Evolutionary conservation across 2,797 vertebrate genomes (phyloP).

Genomic region (Alca torda): DNA sequence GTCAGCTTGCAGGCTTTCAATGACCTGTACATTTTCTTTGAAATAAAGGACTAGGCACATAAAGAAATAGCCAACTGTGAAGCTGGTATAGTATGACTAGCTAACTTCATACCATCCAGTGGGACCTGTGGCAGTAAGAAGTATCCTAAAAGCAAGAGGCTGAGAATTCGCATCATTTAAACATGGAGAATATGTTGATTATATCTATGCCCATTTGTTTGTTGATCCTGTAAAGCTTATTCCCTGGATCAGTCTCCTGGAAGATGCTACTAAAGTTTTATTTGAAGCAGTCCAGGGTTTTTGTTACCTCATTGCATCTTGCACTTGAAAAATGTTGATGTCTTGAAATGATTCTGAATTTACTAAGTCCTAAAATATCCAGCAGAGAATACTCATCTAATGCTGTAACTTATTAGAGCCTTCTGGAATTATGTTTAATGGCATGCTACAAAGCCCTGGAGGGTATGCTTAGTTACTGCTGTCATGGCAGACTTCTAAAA

Average conservation of each 20-base stretch:
- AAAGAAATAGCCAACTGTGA: not conserved
- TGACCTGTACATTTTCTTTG: not conserved
- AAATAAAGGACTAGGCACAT: not conserved
- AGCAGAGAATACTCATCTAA: slow-evolving; percentile 9
- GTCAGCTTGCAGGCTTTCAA: not conserved
- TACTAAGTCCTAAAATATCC: not conserved
- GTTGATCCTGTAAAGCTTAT: not conserved
- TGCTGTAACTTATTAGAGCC: slow-evolving; percentile 23
- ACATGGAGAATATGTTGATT: not conserved
- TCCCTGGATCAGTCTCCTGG: not conserved
- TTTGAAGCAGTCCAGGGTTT: not conserved
- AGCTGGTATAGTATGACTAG: not conserved
- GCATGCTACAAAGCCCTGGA: slow-evolving; percentile 28
- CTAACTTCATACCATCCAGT: not conserved
- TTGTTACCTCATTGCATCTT: not conserved
- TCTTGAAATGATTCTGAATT: slow-evolving; percentile 1
- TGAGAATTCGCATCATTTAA: not conserved
- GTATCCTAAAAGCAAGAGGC: not conserved
- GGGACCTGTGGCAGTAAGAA: not conserved
- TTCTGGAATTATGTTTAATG: slow-evolving; percentile 43
- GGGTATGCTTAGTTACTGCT: slow-evolving; percentile 39
- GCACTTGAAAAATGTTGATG: not conserved
- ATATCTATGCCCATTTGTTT: not conserved
- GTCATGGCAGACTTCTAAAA: slow-evolving; percentile 51
- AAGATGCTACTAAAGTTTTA: not conserved